phyloP scores from a whole-genome alignment of 2,113 vertebrate genomes.

The Rhinolophus ferrumequinum region DNA sequence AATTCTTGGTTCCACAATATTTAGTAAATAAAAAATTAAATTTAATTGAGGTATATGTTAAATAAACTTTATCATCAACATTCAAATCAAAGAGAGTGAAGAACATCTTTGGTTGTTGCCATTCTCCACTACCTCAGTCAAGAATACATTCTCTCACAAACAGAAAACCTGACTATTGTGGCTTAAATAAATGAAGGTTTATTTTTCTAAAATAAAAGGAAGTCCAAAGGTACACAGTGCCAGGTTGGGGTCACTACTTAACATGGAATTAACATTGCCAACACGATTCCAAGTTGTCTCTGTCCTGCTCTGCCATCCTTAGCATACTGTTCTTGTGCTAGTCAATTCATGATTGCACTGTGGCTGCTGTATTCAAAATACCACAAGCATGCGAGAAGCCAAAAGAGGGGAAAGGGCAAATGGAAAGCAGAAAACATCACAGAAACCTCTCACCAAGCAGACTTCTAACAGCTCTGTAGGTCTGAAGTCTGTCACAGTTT shows the following conservation, averaged over 20 bases:
- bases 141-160: background rate
- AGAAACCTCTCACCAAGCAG: background rate
- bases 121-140: background rate
- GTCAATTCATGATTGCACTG: background rate
- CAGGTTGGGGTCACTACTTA: background rate
- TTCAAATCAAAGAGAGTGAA: background rate
- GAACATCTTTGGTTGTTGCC: background rate
- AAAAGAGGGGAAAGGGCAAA: background rate
- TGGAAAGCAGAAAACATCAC: background rate
- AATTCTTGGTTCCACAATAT: background rate
- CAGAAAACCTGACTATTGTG: background rate
- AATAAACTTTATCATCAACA: background rate
- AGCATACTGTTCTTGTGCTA: background rate
- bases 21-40: background rate
- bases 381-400: background rate
- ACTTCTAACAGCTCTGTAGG: background rate
- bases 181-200: background rate
- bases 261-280: background rate
- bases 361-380: background rate
- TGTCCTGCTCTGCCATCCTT: background rate
- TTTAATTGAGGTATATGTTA: background rate
- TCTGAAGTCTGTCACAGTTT: background rate
- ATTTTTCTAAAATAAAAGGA: conserved; percentile 3
- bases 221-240: background rate
- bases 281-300: background rate